These are phyloP conservation scores for Scomber scombrus DNA, from an alignment of 2,113 vertebrate genomes.

Conservation along the genomic window DNA sequence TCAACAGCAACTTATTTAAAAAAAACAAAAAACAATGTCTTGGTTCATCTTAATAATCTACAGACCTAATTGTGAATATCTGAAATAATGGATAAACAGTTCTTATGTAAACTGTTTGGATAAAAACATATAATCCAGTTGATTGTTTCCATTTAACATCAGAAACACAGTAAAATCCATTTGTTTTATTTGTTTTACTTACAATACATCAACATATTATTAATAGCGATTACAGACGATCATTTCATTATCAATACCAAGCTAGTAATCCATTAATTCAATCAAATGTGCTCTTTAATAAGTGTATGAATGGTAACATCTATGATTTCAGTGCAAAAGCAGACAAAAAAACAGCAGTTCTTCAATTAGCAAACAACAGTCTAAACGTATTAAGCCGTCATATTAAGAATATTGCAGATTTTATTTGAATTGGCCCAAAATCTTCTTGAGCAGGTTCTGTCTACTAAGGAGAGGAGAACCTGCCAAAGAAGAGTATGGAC, in stretches of 20 bases:
- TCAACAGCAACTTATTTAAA: too few relatives aligned
- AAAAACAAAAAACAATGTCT: too few relatives aligned
- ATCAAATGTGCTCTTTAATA: not conserved
- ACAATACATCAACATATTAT: too few relatives aligned
- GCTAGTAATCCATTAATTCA: not conserved
- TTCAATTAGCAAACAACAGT: slow-evolving; percentile 11
- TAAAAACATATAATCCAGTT: too few relatives aligned
- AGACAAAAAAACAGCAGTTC: not conserved
- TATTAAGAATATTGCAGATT: not conserved
- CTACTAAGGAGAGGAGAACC: slow-evolving; percentile 78
- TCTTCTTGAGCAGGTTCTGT: slow-evolving; percentile 13
- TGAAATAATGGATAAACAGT: too few relatives aligned
- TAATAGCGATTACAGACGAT: not conserved
- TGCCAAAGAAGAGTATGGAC: slow-evolving; percentile 90
- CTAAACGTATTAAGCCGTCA: not conserved
- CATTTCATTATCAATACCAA: not conserved
- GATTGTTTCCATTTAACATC: too few relatives aligned
- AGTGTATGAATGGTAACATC: not conserved
- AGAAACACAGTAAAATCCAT: too few relatives aligned
- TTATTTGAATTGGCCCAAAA: not conserved
- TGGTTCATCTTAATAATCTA: not conserved
- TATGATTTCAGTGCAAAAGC: slow-evolving; percentile 20
- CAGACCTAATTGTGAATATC: not conserved
- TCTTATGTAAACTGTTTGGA: too few relatives aligned
- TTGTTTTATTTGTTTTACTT: not conserved